These are phyloP conservation scores for Timandra comae DNA, from an alignment of 2,888 invertebrate genomes.

Conservation along the genomic window DNA sequence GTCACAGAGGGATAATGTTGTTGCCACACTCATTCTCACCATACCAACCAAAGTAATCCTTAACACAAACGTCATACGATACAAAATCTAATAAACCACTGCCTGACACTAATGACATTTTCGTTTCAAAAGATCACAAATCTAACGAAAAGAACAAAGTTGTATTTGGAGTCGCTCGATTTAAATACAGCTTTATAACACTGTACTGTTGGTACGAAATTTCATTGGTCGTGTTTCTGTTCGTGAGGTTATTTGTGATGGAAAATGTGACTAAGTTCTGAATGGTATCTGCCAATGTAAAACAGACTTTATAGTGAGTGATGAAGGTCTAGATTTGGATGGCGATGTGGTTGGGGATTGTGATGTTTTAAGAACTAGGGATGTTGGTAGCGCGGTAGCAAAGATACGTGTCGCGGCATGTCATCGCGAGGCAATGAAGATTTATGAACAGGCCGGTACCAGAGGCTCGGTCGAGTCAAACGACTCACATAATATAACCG, in stretches of 20 bases:
- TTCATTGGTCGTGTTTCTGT: conserved; percentile 31
- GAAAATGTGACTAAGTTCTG: conserved; percentile 50
- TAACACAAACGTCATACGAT: conserved; percentile 16
- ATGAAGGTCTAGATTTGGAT: conserved; percentile 27
- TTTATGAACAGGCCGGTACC: conserved; percentile 69
- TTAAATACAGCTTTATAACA: conserved; percentile 47
- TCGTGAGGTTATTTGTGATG: conserved; percentile 49
- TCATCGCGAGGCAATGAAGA: conserved; percentile 76
- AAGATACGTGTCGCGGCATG: conserved; percentile 73
- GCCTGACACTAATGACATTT: conserved; percentile 35
- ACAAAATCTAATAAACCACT: conserved; percentile 17
- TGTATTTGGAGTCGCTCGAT: conserved; percentile 35
- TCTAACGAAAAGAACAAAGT: conserved; percentile 71
- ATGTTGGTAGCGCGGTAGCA: conserved; percentile 65
- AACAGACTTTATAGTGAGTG: conserved; percentile 14
- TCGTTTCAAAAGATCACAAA: conserved; percentile 39
- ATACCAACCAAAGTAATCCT: conserved; percentile 23
- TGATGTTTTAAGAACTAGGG: conserved; percentile 33
- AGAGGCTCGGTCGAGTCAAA: conserved; percentile 42
- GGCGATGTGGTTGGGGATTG: conserved; percentile 26
- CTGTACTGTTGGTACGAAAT: conserved; percentile 34
- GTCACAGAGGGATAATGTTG: conserved; percentile 75
- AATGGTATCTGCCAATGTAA: conserved; percentile 7
- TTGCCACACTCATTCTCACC: conserved; percentile 48
- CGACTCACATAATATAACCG: conserved; percentile 40